A percentile compares a stretch with the other conserved stretches of the same genome.
These are phyloP conservation scores for Lepisosteus osseus DNA, from an alignment of 2,113 vertebrate genomes.

Conservation along the genomic window DNA sequence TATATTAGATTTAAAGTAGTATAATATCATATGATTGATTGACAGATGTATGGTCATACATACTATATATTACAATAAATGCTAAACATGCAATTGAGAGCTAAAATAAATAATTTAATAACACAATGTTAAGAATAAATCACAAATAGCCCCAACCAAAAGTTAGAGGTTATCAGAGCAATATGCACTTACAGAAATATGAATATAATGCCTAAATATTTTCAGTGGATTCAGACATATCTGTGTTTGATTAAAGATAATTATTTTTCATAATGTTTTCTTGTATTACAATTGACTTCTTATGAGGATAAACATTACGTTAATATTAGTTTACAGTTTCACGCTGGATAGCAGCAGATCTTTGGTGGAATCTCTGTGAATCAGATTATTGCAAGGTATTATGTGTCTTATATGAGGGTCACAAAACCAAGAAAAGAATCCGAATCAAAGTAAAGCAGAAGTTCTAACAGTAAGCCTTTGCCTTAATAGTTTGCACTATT, in stretches of 20 bases:
- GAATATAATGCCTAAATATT: background rate
- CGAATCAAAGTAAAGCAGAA: constrained; percentile 59
- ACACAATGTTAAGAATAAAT: too few relatives aligned
- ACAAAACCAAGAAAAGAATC: constrained; percentile 44
- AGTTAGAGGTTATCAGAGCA: too few relatives aligned
- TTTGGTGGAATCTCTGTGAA: constrained; percentile 46
- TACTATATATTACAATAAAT: too few relatives aligned
- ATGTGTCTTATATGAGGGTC: constrained; percentile 57
- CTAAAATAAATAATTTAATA: too few relatives aligned
- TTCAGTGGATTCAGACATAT: background rate
- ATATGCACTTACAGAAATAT: too few relatives aligned
- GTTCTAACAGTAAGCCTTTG: constrained; percentile 71
- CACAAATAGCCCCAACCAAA: too few relatives aligned
- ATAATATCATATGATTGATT: too few relatives aligned
- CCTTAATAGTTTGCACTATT: constrained; percentile 67
- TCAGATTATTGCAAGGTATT: constrained; percentile 45
- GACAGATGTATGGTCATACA: too few relatives aligned
- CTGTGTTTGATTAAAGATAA: background rate
- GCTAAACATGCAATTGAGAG: too few relatives aligned
- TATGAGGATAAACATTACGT: constrained; percentile 45
- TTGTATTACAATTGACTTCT: constrained; percentile 57
- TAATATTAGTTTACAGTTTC: constrained; percentile 27
- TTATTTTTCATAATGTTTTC: constrained; percentile 58
- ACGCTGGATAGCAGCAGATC: constrained; percentile 40
- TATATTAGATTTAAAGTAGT: too few relatives aligned